Evolutionary conservation across 2,113 vertebrate species (phyloP).

Genomic region (Apus apus): DNA sequence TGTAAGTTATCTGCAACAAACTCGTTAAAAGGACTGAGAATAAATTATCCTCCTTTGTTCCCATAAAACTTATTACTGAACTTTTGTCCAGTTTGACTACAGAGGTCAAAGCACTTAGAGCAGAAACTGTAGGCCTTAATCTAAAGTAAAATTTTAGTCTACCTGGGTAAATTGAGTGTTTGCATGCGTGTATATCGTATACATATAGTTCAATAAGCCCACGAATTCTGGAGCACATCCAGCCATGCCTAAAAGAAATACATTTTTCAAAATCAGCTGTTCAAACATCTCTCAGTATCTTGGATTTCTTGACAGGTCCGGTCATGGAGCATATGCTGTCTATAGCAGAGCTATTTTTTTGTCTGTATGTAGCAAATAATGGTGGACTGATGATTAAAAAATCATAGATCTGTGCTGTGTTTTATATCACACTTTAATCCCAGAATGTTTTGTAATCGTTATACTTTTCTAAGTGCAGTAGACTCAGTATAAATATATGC

Average conservation of each 20-base stretch:
- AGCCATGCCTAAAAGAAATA: not conserved
- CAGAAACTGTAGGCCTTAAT: not conserved
- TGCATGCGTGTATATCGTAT: not conserved
- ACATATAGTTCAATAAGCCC: not conserved
- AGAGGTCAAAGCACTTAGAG: not conserved
- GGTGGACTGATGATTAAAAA: not conserved
- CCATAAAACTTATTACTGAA: not conserved
- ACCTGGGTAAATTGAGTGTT: not conserved
- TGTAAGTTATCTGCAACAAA: constrained; percentile 23
- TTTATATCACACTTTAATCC: not conserved
- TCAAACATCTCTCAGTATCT: not conserved
- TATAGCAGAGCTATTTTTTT: not conserved
- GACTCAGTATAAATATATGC: not conserved
- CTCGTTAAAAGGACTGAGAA: not conserved
- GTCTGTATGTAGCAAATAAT: not conserved
- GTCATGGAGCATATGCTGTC: not conserved
- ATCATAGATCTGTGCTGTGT: not conserved
- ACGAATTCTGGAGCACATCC: not conserved
- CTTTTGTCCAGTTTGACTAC: not conserved
- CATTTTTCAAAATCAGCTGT: not conserved
- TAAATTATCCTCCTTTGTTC: not conserved
- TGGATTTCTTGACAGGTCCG: not conserved
- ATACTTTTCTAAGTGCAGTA: not conserved
- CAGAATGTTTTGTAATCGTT: not conserved
- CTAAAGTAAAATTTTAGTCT: not conserved